Base-by-base conservation (phyloP, 1,140 invertebrate species). In the Papilio polytes region DNA sequence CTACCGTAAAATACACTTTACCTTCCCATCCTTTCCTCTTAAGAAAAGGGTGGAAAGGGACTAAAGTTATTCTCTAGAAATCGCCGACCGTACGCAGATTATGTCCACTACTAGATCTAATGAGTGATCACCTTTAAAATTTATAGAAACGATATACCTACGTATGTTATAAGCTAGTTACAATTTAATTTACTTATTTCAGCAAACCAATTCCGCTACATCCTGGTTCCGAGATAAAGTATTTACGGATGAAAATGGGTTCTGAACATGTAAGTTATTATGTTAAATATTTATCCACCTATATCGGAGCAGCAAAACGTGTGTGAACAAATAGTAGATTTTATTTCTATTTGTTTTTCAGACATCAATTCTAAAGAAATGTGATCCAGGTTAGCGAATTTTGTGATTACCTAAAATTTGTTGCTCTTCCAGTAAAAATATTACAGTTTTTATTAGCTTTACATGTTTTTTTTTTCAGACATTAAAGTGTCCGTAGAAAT, bases 401-500 rank as follows among this genome's bases (percentile, higher is more conserved):
- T 73, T 20, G 10, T 44, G 9, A 2, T 41, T 18, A 44, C 2
- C 44, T n/a, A 73, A 73, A 73, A 46, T 8, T 41, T 31, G 12
- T 12, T 59, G 20, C 22, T 22, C 2, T 63, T 7, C 22, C 36
- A 36, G 26, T 3, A 63, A 26, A 26, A 63, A 31, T 31, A 26
- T 70, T 36, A 36, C 0, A 41, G 12, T 70, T 70, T 66, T 31
- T 12, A 22, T 15, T 31, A 70, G 12, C 26, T 1, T 70, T 6
- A 70, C 22, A 26, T 12, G 3, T 31, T 36, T 12, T 15, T 31
- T 22, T 63, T 86, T 87, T 36, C 77, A 88, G 89, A 91, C 48
- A 88, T 88, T 46, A 88, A 86, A 20, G 84, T 84, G 4, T 89
- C 85, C 0, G 89, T 87, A 22, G 84, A 70, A 70, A 31, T 70